Conservation (phyloP, 2,113 vertebrate genomes). For the Platycercus adscitus region DNA sequence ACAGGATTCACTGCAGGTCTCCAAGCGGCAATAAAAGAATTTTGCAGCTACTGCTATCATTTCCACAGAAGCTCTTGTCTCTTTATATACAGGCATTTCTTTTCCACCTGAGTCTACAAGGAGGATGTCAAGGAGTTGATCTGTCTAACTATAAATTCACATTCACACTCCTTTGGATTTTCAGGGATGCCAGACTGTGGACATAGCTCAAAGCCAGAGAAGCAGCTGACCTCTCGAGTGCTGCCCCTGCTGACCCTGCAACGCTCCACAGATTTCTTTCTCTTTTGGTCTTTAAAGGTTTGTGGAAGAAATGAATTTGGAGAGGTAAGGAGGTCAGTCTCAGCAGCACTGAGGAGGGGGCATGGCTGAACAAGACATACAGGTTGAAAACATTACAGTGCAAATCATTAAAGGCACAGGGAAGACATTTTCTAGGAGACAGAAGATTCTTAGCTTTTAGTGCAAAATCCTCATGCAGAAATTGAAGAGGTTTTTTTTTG, state of each 20-base stretch:
- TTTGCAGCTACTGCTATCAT: neutral
- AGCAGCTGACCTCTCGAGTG: neutral
- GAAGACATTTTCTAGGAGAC: neutral
- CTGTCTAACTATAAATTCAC: neutral
- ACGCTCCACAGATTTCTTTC: neutral
- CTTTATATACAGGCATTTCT: neutral
- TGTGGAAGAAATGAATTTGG: neutral
- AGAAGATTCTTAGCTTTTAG: neutral
- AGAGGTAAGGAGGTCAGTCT: neutral
- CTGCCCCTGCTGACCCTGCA: accelerated
- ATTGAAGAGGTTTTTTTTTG: neutral
- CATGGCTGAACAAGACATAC: neutral
- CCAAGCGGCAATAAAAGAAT: neutral
- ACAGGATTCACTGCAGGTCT: neutral
- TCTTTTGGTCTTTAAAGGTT: neutral
- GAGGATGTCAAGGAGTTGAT: neutral
- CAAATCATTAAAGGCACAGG: neutral
- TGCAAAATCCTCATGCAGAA: neutral
- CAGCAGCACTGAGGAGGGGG: neutral
- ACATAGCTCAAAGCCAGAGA: neutral
- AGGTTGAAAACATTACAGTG: neutral
- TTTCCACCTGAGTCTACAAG: neutral
- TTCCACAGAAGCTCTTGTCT: neutral
- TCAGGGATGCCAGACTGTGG: neutral
- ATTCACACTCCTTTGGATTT: neutral